Conservation (phyloP, 2,888 invertebrate genomes). For the Eugnorisma glareosa region DNA sequence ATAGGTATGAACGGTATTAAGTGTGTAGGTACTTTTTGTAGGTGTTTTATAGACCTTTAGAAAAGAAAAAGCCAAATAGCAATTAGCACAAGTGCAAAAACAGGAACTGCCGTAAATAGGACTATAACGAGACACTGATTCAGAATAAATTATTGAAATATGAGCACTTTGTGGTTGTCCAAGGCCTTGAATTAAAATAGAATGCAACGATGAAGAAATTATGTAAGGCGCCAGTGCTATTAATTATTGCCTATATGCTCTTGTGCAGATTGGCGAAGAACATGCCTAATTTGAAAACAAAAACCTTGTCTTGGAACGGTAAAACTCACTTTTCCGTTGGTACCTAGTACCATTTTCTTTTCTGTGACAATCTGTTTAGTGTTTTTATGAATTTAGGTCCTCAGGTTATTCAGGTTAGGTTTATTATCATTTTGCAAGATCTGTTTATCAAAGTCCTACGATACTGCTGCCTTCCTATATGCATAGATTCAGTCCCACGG, state of each 20-base stretch:
- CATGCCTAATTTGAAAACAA: background rate
- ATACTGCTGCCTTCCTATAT: background rate
- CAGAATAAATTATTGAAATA: slow-evolving; percentile 36
- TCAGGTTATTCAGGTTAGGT: background rate
- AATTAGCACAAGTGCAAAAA: background rate
- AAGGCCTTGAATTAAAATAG: slow-evolving; percentile 39
- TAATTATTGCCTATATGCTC: background rate
- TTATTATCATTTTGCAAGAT: background rate
- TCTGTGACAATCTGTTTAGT: background rate
- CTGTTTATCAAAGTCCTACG: no score
- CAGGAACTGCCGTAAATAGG: slow-evolving; percentile 4
- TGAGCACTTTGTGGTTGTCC: slow-evolving; percentile 3
- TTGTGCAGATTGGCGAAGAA: background rate
- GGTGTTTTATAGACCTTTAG: background rate
- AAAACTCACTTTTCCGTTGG: background rate
- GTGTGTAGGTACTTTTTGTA: background rate
- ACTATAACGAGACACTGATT: background rate
- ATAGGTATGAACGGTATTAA: background rate
- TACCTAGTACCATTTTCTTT: background rate
- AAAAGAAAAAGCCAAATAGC: background rate
- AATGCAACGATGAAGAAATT: slow-evolving; percentile 36
- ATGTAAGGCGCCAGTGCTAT: background rate
- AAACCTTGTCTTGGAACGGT: background rate
- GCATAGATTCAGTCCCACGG: background rate
- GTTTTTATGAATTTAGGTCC: background rate